Base-by-base conservation (phyloP, 1,140 invertebrate genomes). In the Macrobrachium rosenbergii region DNA sequence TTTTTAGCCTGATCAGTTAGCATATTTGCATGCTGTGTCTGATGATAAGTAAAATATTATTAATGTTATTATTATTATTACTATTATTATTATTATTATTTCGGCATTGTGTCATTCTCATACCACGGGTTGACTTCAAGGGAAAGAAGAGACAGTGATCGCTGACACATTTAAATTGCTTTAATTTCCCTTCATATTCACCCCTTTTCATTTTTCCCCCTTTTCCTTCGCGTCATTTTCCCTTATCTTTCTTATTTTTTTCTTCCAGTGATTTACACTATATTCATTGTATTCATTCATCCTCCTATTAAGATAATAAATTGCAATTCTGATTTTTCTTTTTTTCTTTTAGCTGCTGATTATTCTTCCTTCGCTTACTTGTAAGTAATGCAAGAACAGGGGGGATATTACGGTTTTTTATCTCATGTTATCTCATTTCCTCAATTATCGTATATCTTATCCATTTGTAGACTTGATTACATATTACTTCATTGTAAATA, bases 31-130 rank as follows among this genome's bases (percentile, higher is more conserved):
- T n/a, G n/a, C 28, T 37, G 28, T 37, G 28, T 37, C 28, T 1
- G 3, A 37, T 37, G 28, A 37, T 37, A 37, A 37, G 28, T 37
- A 3, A 37, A 37, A 37, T 72, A 23, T 72, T 21, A 23, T 72
- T 21, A 72, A n/a, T n/a, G n/a, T 72, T 72, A 14, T 72, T 72
- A 72, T 21, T 17, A 72, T 72, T 72, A 72, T 21, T n/a, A 21
- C n/a, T 72, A 72, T 72, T 21, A 28, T 14, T 21, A 37, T n/a
- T 37, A 72, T 23, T 21, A 12, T 28, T 72, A 23, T 72, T 69
- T 52, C 10, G 10, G 10, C 45, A 52, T 52, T 52, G 7, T 52
- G 8, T 8, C 52, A 10, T 52, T 12, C 52, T 52, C 52, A 52
- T 52, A 8, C 0, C 7, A 52, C 0, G 12, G 0, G 2, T 8